Evolutionary conservation across 1,140 invertebrate genomes (phyloP).

Genomic region (Brachionus manjavacas): DNA sequence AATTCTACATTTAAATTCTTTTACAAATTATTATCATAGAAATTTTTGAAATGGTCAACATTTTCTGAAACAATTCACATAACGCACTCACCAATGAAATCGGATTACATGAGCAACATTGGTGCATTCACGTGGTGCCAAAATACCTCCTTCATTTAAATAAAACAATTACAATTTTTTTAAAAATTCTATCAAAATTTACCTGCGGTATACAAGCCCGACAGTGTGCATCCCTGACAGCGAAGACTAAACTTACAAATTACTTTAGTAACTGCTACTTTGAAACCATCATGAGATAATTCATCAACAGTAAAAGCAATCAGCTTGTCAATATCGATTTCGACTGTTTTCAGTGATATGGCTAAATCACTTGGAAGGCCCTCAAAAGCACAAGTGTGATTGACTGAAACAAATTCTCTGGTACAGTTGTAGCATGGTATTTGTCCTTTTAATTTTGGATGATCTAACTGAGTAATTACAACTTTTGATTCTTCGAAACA

Average conservation of each 20-base stretch:
- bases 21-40: background rate
- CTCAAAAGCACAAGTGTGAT: conserved; percentile 43
- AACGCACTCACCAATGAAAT: conserved; percentile 1
- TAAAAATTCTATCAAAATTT: background rate
- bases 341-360: conserved; percentile 23
- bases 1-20: background rate
- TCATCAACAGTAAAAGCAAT: conserved; percentile 41
- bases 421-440: conserved; percentile 43
- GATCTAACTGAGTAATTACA: conserved; percentile 42
- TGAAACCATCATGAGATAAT: conserved; percentile 30
- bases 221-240: conserved; percentile 35
- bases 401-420: conserved; percentile 40
- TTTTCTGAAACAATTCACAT: background rate
- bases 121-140: conserved; percentile 42
- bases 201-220: conserved; percentile 42
- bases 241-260: conserved; percentile 42
- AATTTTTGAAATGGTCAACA: background rate
- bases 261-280: background rate
- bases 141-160: conserved; percentile 42
- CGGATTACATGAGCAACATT: conserved; percentile 36
- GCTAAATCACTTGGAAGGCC: conserved; percentile 18
- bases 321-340: conserved; percentile 41
- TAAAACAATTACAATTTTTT: no score
- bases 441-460: conserved; percentile 32
- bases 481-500: conserved; percentile 39